Base-by-base conservation (phyloP, 30 jellyfish, hydroid and myxozoan species). In the Cassiopea andromeda region DNA sequence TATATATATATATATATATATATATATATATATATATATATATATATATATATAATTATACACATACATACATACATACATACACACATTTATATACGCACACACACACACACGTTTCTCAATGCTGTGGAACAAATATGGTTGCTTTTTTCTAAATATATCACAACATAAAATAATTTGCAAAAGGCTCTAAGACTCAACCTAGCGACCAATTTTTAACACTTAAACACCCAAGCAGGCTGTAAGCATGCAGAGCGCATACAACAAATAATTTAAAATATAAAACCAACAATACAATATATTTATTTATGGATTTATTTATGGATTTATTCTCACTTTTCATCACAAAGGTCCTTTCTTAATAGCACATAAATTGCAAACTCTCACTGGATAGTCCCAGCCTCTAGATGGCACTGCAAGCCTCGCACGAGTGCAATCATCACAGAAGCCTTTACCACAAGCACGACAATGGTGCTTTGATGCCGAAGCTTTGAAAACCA, bases 401-500 rank as follows among this genome's bases (percentile, higher is more conserved):
- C 99, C 99, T 58, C 99, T 90, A 9, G 98, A 92, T 9, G 99
- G 99, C 69, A 95, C 99, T 58, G 99, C 97, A 73, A 87, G 86
- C 77, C 99, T 81, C 85, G 48, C 82, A 45, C 81, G 92, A 15
- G 99, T 85, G 91, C 99, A 95, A 17, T 69, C 85, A 69, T 91
- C 97, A 78, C 99, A 95, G 75, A 95, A 91, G 50, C 99, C 99
- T 15, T 84, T 93, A 14, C 99, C 99, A 70, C 99, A 95, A 45
- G 96, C 89, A 15, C 99, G 85, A 82, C 99, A 95, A 68, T 95
- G 99, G 83, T 95, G 99, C 61, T 95, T 95, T 1, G 99, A 95
- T 44, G 89, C 94, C 2, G 83, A 46, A 19, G 89, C 92, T 72
- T 83, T 91, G 87, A 95, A 95, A 16, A 48, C 86, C n/a, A 59